Percentiles rank a stretch among this genome's conserved stretches.
Conservation (phyloP, 2,888 invertebrate genomes). For the Pyrgus malvae region DNA sequence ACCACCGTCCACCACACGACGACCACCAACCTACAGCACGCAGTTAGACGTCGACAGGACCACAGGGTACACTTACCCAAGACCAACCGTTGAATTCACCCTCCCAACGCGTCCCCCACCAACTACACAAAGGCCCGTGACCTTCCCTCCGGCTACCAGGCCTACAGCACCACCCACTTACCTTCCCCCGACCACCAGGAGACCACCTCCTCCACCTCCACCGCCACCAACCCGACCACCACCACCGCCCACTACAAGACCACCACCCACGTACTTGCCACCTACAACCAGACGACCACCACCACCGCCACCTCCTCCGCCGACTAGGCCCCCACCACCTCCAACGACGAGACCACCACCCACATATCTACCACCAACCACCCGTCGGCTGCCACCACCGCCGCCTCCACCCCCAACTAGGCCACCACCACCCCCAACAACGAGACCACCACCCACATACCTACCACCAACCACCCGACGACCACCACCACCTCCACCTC, state of each 20-base stretch:
- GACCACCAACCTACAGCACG: conserved; percentile 13
- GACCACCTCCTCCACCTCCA: too few relatives aligned
- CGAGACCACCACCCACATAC: conserved; percentile 25
- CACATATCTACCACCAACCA: neutral
- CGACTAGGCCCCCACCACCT: conserved; percentile 29
- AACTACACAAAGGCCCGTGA: conserved; percentile 24
- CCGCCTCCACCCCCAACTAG: conserved; percentile 30
- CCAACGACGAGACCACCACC: conserved; percentile 29
- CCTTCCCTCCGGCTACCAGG: conserved; percentile 20
- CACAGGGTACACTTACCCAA: too few relatives aligned
- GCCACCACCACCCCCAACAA: conserved; percentile 31
- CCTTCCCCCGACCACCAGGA: conserved; percentile 26
- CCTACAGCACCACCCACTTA: conserved; percentile 31
- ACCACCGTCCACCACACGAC: conserved; percentile 1
- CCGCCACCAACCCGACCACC: conserved; percentile 37
- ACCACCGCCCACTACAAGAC: conserved; percentile 34
- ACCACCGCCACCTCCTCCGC: conserved; percentile 22
- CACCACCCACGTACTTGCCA: conserved; percentile 30
- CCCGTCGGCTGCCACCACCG: conserved; percentile 33
- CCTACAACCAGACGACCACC: conserved; percentile 28
- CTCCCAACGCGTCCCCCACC: conserved; percentile 26
- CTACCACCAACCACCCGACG: conserved; percentile 35
- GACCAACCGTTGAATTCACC: too few relatives aligned
- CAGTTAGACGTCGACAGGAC: too few relatives aligned
- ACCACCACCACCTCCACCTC: conserved; percentile 24